A percentile compares a stretch with the other conserved stretches of the same genome.
Evolutionary conservation across 2,113 vertebrate species (phyloP).

Genomic region (Sylvietta virens): DNA sequence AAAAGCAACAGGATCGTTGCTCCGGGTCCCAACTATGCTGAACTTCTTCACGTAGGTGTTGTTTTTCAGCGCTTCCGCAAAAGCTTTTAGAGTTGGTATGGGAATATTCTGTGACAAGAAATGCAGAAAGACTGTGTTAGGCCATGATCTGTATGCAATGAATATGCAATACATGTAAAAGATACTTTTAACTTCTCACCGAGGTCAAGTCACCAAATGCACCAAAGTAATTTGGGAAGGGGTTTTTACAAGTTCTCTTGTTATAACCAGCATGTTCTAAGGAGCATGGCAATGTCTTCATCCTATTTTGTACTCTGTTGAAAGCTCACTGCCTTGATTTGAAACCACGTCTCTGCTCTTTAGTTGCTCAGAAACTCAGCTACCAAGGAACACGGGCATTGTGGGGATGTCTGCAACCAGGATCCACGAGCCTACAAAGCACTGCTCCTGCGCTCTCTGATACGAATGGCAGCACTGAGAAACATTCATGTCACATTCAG

Average conservation of each 20-base stretch:
- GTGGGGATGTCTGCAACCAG: not conserved
- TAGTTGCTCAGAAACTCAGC: not conserved
- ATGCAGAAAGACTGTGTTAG: not conserved
- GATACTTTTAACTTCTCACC: not conserved
- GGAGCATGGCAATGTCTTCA: not conserved
- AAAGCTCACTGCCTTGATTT: not conserved
- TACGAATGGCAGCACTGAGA: not conserved
- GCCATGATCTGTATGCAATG: not conserved
- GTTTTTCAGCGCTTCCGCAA: conserved; percentile 86
- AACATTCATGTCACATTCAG: not conserved
- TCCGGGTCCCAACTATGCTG: conserved; percentile 94
- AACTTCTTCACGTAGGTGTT: conserved; percentile 90
- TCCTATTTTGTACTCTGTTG: not conserved
- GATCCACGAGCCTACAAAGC: not conserved
- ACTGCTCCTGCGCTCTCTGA: not conserved
- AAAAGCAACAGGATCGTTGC: conserved; percentile 91
- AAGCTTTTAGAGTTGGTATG: conserved; percentile 86
- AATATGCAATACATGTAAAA: not conserved
- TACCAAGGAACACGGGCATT: fast-evolving
- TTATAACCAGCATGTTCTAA: not conserved
- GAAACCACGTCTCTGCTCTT: not conserved
- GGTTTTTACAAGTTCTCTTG: not conserved
- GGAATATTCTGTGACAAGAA: conserved; percentile 87
- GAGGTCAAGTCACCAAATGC: not conserved
- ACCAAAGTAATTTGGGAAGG: not conserved